phyloP scores from a whole-genome alignment of 2,797 vertebrate species.

The Falco berigora region DNA sequence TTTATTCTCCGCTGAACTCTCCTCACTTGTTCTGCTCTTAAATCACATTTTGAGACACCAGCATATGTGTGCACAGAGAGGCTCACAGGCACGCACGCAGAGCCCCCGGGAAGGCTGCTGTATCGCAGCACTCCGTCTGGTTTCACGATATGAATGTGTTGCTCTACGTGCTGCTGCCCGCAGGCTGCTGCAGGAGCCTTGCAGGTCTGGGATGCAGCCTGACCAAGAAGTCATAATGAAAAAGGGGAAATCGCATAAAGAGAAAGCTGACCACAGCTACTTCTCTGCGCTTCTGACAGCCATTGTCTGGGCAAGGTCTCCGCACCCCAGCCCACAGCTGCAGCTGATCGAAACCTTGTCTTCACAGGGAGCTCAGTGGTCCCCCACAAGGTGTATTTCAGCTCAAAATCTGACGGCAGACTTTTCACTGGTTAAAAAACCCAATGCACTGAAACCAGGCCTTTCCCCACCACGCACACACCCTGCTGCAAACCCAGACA shows the following conservation, averaged over 20 bases:
- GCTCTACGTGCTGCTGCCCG: not conserved
- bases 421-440: not conserved
- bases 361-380: not conserved
- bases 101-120: not conserved
- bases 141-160: not conserved
- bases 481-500: not conserved
- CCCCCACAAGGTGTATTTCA: not conserved
- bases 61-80: not conserved
- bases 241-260: conserved; percentile 37
- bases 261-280: conserved; percentile 60
- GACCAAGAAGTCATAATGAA: not conserved
- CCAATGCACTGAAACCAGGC: not conserved
- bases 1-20: not conserved
- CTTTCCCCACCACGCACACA: fast-evolving
- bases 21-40: not conserved
- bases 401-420: not conserved
- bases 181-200: not conserved
- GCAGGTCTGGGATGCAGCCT: not conserved
- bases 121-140: not conserved
- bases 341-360: not conserved
- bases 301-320: not conserved
- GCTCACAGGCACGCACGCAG: not conserved
- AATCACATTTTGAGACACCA: not conserved
- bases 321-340: not conserved
- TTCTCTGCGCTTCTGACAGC: not conserved